These are phyloP conservation scores for Circus cinereus DNA, from an alignment of 2,797 vertebrate species.

Conservation along the genomic window DNA sequence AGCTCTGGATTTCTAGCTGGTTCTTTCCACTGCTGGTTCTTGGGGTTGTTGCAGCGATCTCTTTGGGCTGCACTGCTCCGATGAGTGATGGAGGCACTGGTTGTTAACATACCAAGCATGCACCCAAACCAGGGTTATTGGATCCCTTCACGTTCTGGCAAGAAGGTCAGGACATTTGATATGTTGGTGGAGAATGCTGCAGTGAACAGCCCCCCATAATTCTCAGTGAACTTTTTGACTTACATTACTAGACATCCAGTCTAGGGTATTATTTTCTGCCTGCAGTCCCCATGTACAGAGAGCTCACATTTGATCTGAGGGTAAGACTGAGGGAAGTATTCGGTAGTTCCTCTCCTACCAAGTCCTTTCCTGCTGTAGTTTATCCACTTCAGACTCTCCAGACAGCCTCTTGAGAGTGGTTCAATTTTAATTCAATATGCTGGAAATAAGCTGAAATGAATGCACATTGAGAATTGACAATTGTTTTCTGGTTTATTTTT, in stretches of 20 bases:
- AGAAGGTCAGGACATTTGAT: background rate
- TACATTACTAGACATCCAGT: background rate
- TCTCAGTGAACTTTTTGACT: fast-evolving
- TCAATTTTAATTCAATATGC: background rate
- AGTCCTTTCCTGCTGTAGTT: background rate
- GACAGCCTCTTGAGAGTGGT: background rate
- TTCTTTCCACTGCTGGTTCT: background rate
- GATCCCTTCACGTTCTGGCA: background rate
- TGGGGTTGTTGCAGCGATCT: background rate
- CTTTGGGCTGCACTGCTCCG: background rate
- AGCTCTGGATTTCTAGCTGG: background rate
- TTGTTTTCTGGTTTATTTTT: background rate
- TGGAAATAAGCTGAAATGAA: background rate
- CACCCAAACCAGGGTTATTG: fast-evolving
- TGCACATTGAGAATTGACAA: background rate
- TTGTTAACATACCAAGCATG: fast-evolving
- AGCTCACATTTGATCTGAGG: background rate
- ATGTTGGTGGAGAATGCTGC: fast-evolving
- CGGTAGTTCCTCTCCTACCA: background rate
- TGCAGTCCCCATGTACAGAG: background rate
- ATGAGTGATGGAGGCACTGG: background rate
- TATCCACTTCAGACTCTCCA: background rate
- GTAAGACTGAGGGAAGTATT: background rate
- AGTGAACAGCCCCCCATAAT: fast-evolving
- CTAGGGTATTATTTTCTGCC: background rate